Conservation (phyloP, 2,113 vertebrate species). For the Crotophaga sulcirostris region DNA sequence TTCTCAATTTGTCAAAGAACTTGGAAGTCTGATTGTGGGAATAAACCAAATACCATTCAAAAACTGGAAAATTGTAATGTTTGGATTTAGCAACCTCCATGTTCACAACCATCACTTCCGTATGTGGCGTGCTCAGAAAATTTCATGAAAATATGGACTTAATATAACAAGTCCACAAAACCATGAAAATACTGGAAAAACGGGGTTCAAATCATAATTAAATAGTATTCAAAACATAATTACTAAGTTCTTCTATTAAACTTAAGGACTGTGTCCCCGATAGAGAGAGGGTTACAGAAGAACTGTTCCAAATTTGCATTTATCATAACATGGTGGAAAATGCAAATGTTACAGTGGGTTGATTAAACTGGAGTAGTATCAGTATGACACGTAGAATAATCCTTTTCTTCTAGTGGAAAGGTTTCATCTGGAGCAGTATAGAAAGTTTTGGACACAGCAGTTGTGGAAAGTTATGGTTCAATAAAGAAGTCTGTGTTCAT, state of each 20-base stretch:
- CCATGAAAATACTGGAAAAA: neutral
- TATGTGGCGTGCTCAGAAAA: neutral
- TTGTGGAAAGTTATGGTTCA: neutral
- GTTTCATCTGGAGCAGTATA: neutral
- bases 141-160: neutral
- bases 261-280: neutral
- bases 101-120: neutral
- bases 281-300: neutral
- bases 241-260: neutral
- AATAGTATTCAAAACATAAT: neutral
- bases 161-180: neutral
- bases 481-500: neutral
- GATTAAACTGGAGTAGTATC: neutral
- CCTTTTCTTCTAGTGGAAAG: neutral
- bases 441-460: neutral
- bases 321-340: neutral
- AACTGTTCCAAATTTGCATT: neutral
- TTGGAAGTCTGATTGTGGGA: neutral
- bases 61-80: neutral
- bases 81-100: neutral
- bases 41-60: neutral
- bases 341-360: neutral
- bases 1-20: neutral
- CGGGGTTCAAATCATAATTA: neutral
- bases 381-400: neutral